These are phyloP conservation scores for Sinocyclocheilus anophthalmus DNA, from an alignment of 2,113 vertebrate species.

Conservation along the genomic window DNA sequence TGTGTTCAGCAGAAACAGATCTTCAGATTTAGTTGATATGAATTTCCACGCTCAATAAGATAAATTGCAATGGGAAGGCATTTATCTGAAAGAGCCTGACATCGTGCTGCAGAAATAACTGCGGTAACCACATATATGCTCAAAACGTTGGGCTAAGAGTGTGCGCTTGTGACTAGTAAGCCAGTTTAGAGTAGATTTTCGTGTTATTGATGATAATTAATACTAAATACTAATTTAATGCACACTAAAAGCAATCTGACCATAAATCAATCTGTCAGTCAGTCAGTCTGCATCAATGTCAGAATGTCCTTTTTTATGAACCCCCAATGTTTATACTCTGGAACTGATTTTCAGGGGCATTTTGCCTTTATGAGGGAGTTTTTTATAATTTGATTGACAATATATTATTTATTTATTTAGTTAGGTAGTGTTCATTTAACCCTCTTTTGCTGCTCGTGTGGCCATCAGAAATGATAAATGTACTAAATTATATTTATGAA, in stretches of 20 bases:
- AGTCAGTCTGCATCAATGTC: neutral
- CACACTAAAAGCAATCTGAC: neutral
- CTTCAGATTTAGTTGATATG: constrained; percentile 70
- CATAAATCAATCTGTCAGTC: neutral
- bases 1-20: constrained; percentile 56
- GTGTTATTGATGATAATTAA: no score
- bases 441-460: no score
- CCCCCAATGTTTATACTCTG: no score
- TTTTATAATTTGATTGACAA: no score
- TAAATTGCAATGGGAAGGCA: constrained; percentile 53
- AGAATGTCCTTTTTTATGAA: neutral
- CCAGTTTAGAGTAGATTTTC: neutral
- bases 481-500: no score
- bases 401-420: no score
- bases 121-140: neutral
- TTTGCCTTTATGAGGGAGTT: no score
- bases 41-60: constrained; percentile 58
- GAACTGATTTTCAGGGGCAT: no score
- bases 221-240: no score
- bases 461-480: no score
- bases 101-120: neutral
- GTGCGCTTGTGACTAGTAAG: no score
- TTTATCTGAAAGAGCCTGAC: constrained; percentile 40
- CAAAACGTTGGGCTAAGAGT: neutral
- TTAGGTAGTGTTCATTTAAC: no score